These are phyloP conservation scores for Nasonia giraulti DNA, from an alignment of 1,140 invertebrate species.

Conservation along the genomic window DNA sequence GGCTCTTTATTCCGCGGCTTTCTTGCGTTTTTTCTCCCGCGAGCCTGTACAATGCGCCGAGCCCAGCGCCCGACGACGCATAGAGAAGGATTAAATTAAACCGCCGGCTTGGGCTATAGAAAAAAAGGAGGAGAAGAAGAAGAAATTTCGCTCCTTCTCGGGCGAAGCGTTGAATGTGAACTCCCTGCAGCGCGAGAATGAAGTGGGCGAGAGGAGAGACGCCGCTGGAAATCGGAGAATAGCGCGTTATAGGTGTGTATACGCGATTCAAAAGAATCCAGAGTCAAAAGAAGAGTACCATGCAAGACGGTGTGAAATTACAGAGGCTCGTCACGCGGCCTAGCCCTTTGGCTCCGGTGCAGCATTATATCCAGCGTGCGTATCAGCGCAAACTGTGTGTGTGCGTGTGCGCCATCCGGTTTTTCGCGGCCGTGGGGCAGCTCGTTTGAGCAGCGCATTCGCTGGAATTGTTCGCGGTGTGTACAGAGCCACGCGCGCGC, in stretches of 20 bases:
- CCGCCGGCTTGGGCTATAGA: neutral
- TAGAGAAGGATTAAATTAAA: neutral
- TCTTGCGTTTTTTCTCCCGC: neutral
- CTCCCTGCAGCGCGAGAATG: neutral
- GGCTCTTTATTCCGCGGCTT: neutral
- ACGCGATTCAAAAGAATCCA: neutral
- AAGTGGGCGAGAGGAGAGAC: neutral
- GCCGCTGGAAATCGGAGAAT: conserved; percentile 20
- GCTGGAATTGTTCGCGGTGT: neutral
- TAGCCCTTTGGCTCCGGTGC: neutral
- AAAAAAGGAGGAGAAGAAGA: neutral
- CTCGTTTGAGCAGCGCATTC: neutral
- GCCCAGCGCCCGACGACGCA: neutral
- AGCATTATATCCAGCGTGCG: neutral
- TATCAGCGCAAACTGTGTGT: neutral
- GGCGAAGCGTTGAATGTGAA: neutral
- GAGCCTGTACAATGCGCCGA: neutral
- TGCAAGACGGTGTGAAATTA: conserved; percentile 27
- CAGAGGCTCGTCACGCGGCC: conserved; percentile 22
- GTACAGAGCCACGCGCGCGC: conserved; percentile 11
- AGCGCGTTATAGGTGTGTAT: neutral
- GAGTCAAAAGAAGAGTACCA: neutral
- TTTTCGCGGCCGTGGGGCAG: neutral
- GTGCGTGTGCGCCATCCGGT: neutral
- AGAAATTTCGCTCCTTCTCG: neutral